Evolutionary conservation across 2,888 invertebrate species (phyloP).

Genomic region (Morpho achilles): DNA sequence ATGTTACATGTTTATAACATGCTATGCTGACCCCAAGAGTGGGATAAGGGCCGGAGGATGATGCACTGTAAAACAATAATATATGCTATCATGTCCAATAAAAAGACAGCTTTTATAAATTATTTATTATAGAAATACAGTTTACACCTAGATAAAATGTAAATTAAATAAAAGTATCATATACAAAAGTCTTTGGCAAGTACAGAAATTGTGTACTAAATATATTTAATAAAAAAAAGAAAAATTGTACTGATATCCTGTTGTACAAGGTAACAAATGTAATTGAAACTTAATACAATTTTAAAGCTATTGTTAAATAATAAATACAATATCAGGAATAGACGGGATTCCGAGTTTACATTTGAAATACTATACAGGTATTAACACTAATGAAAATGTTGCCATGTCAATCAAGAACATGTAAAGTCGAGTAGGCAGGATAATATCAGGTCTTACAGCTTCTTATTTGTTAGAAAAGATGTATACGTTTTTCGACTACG

Average conservation of each 20-base stretch:
- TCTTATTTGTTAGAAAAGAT: no score
- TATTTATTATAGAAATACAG: conserved; percentile 49
- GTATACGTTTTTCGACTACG: no score
- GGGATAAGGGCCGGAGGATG: no score
- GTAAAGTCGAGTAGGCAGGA: not conserved
- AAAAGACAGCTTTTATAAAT: conserved; percentile 32
- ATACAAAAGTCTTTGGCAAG: conserved; percentile 77
- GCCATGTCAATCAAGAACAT: not conserved
- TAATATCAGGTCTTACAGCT: no score
- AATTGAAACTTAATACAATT: conserved; percentile 4
- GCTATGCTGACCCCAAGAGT: no score
- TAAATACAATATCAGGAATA: not conserved
- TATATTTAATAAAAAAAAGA: conserved; percentile 7
- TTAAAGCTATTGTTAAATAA: conserved; percentile 2
- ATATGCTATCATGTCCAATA: not conserved
- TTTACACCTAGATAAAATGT: conserved; percentile 56
- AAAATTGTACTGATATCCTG: not conserved
- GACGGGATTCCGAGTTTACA: not conserved
- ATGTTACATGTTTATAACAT: no score
- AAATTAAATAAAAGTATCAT: conserved; percentile 68
- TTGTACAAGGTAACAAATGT: conserved; percentile 14
- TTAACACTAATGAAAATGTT: not conserved
- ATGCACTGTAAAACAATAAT: not conserved
- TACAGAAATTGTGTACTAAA: conserved; percentile 40
- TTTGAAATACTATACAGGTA: not conserved